phyloP scores from a whole-genome alignment of 2,797 vertebrate genomes.

The Myotis myotis region DNA sequence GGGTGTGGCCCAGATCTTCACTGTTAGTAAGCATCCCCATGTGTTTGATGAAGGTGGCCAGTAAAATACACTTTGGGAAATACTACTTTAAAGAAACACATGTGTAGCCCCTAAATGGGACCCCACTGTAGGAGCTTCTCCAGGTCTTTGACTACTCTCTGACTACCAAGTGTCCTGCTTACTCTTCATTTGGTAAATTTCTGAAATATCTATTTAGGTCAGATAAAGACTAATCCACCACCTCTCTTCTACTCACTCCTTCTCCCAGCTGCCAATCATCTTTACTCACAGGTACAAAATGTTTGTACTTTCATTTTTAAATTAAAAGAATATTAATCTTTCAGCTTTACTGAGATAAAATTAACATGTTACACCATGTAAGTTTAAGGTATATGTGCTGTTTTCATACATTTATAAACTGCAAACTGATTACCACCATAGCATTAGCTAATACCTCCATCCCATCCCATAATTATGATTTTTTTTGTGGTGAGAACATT shows the following conservation, averaged over 20 bases:
- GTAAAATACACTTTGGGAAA: not conserved
- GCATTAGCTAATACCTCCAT: not conserved
- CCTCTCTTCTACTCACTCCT: not conserved
- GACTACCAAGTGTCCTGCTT: not conserved
- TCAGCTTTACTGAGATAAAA: not conserved
- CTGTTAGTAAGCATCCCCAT: not conserved
- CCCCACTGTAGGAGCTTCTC: not conserved
- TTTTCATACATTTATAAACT: not conserved
- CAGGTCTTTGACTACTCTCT: not conserved
- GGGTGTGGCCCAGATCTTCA: not conserved
- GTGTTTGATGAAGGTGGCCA: not conserved
- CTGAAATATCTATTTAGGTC: not conserved
- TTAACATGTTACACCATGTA: not conserved
- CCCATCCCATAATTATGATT: not conserved
- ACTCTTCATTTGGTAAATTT: not conserved
- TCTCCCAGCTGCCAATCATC: not conserved
- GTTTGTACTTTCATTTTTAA: not conserved
- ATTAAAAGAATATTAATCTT: not conserved
- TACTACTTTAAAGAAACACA: not conserved
- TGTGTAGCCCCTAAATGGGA: too few relatives aligned
- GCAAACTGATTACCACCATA: not conserved
- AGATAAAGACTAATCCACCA: not conserved
- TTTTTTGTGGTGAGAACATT: not conserved
- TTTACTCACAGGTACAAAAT: not conserved
- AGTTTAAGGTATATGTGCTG: not conserved